Base-by-base conservation (phyloP, 2,888 invertebrate species). In the Marronus borbonicus region DNA sequence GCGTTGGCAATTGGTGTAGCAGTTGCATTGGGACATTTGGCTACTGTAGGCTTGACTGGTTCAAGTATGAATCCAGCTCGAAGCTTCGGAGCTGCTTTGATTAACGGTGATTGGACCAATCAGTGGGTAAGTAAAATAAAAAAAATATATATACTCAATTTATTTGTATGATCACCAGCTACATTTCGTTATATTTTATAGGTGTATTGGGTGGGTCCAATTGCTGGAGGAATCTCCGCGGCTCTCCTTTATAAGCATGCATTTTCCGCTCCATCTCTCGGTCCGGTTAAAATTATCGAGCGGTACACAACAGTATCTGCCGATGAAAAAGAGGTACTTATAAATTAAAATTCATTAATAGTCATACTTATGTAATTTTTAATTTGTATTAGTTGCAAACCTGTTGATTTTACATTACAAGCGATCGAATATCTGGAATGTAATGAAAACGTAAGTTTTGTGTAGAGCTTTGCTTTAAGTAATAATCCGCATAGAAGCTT, bases 1-100 rank as follows among this genome's bases (percentile, higher is more conserved):
- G 95, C 97, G 0, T 89, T 98, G 70, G 94, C 96, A 77, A 97
- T 98, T 85, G 98, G 98, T 0, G 91, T 98, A 82, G 92, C 97
- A 0, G 95, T 98, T 65, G 93, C 95, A 0, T 90, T 96, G 80
- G 95, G 96, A 5, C 97, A 98, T 88, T 90, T 97, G 83, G 93
- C 95, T 76, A 95, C 95, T 14, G 95, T 97, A 85, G 93, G 94
- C 89, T 93, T 92, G 85, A 97, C 97, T 10, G 96, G 97, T 64
- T 93, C 97, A 55, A 95, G 97, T 84, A 97, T 97, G 97, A 97
- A 97, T 89, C 97, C 97, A 0, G 97, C 97, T 0, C 91, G 97
- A 80, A 94, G 95, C 79, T 93, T 97, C 85, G 97, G 97, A 78
- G 95, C 96, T 0, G 96, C 97, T 1, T 92, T 96, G 31, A 93